A percentile compares a stretch with the other conserved stretches of the same genome.
Conservation (phyloP, 2,888 invertebrate species). For the Trachelus tabidus region DNA sequence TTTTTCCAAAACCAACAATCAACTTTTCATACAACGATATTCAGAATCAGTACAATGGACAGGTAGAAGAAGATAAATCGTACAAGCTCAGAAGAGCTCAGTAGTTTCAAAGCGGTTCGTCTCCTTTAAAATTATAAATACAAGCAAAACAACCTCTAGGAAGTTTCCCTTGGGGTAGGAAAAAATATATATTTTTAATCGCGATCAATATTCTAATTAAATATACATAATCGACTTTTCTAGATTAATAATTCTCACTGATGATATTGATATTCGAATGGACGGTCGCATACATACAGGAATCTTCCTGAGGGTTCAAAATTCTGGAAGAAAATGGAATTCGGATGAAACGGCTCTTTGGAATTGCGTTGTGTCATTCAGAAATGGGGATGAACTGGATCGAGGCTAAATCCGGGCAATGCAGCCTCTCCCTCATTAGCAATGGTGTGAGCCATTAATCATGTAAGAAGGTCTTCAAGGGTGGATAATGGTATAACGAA, state of each 20-base stretch:
- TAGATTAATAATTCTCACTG: neutral
- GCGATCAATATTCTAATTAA: neutral
- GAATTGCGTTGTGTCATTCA: neutral
- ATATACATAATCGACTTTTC: neutral
- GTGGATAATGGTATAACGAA: constrained; percentile 7
- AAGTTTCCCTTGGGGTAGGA: neutral
- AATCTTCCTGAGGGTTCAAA: neutral
- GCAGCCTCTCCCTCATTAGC: neutral
- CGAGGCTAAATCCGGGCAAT: neutral
- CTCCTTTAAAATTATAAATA: neutral
- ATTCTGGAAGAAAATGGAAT: neutral
- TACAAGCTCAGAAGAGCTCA: neutral
- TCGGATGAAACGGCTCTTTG: neutral
- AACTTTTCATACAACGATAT: neutral
- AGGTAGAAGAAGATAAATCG: neutral
- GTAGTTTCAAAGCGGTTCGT: neutral
- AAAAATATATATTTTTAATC: neutral
- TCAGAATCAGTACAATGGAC: neutral
- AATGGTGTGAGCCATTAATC: neutral
- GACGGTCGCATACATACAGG: neutral
- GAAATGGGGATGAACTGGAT: neutral
- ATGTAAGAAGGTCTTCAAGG: neutral
- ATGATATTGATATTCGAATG: neutral
- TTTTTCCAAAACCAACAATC: neutral
- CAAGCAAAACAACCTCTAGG: neutral